Evolutionary conservation across 2,888 invertebrate species (phyloP).

Genomic region (Troides helena): DNA sequence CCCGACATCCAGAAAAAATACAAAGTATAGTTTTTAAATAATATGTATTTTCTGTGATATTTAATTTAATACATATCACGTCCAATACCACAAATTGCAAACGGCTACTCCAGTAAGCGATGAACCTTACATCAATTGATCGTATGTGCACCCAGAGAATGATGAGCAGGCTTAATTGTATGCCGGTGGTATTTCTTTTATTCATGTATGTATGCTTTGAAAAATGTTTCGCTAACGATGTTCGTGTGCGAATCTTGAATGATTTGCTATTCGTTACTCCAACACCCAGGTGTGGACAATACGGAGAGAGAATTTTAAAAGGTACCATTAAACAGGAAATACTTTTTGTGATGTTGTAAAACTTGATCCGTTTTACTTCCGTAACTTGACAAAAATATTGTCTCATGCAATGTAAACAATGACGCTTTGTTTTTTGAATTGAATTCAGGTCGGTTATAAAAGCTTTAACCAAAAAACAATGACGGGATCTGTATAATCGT

Average conservation of each 20-base stretch:
- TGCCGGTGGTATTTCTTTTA: slow-evolving; percentile 16
- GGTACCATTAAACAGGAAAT: not conserved
- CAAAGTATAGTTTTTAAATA: too few relatives aligned
- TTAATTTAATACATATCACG: slow-evolving; percentile 5
- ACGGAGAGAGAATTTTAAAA: slow-evolving; percentile 6
- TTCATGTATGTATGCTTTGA: slow-evolving; percentile 16
- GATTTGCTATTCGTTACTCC: slow-evolving; percentile 6
- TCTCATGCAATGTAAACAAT: slow-evolving; percentile 6
- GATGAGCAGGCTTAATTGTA: slow-evolving; percentile 10
- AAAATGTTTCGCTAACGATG: slow-evolving; percentile 21
- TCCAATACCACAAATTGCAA: slow-evolving; percentile 10
- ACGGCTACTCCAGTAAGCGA: slow-evolving; percentile 2
- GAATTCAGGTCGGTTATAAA: slow-evolving; percentile 4
- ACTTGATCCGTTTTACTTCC: not conserved
- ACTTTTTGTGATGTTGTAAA: not conserved
- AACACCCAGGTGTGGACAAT: slow-evolving; percentile 6
- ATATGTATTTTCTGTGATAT: not conserved
- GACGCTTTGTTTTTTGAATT: slow-evolving; percentile 2
- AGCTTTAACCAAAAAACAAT: not conserved
- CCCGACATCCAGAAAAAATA: too few relatives aligned
- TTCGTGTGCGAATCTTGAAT: slow-evolving; percentile 19
- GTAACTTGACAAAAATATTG: not conserved
- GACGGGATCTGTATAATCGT: not conserved
- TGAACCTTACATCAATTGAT: slow-evolving; percentile 13
- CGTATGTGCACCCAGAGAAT: slow-evolving; percentile 13